Conservation (phyloP, 2,797 vertebrate genomes). For the Periparus ater region DNA sequence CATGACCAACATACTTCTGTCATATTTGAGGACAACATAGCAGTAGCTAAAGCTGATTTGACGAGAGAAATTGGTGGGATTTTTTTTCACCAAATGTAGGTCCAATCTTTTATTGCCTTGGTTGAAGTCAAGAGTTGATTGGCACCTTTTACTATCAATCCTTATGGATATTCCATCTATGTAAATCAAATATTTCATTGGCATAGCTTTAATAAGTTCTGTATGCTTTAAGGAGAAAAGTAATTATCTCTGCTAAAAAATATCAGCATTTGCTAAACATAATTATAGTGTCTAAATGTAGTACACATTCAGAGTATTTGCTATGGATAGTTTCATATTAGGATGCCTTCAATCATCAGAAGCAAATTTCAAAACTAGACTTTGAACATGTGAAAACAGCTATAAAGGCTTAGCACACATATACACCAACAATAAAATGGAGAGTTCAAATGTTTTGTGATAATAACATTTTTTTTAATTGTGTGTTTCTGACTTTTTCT, state of each 20-base stretch:
- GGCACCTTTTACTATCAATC: background rate
- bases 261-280: background rate
- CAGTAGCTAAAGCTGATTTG: background rate
- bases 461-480: background rate
- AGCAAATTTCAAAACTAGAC: background rate
- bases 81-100: background rate
- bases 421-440: background rate
- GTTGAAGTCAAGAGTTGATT: background rate
- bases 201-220: background rate
- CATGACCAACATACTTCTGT: background rate
- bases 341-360: background rate
- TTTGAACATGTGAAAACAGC: background rate
- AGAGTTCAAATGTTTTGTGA: background rate
- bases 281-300: background rate
- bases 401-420: background rate
- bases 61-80: background rate
- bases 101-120: background rate
- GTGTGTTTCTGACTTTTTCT: background rate
- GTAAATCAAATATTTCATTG: background rate
- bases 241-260: background rate
- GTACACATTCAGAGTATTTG: background rate
- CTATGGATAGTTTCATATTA: background rate
- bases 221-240: conserved; percentile 1
- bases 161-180: background rate
- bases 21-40: background rate